These are phyloP conservation scores for Muntiacus reevesi DNA, from an alignment of 2,113 vertebrate genomes.

Conservation along the genomic window DNA sequence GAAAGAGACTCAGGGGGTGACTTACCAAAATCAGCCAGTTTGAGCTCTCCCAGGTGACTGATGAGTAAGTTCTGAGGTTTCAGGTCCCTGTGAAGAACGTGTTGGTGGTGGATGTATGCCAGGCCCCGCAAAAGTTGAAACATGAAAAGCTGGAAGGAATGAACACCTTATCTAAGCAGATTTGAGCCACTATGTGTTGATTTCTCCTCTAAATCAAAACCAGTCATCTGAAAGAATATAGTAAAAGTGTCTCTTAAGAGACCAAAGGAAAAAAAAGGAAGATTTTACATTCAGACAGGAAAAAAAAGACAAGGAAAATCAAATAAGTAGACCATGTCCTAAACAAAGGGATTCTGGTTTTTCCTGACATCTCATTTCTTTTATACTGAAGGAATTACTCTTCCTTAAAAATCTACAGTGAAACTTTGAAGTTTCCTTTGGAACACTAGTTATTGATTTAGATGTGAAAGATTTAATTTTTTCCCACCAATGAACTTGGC, in stretches of 20 bases:
- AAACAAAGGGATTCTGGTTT: slow-evolving; percentile 51
- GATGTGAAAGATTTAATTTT: slow-evolving; percentile 53
- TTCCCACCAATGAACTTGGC: slow-evolving; percentile 17
- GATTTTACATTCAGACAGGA: background rate
- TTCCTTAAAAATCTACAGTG: slow-evolving; percentile 50
- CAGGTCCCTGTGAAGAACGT: slow-evolving; percentile 93
- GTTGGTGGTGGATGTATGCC: slow-evolving; percentile 89
- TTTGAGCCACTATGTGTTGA: slow-evolving; percentile 50
- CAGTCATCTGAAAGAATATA: slow-evolving; percentile 60
- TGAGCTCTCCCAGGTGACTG: slow-evolving; percentile 94
- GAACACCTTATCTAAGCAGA: slow-evolving; percentile 61
- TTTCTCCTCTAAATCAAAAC: slow-evolving; percentile 70
- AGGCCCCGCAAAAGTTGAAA: slow-evolving; percentile 92
- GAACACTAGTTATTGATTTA: slow-evolving; percentile 51
- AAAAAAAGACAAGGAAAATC: background rate
- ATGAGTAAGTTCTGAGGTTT: slow-evolving; percentile 97
- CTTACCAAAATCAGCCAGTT: slow-evolving; percentile 94
- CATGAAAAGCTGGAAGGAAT: slow-evolving; percentile 89
- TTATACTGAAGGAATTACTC: slow-evolving; percentile 46
- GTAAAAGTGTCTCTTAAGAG: slow-evolving; percentile 54
- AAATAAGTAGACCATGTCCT: background rate
- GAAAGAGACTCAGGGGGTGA: slow-evolving; percentile 37
- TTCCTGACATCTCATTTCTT: slow-evolving; percentile 32
- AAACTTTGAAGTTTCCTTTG: slow-evolving; percentile 52
- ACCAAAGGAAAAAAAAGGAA: background rate